These are phyloP conservation scores for Aporrectodea caliginosa DNA, from an alignment of 1,140 invertebrate species.

Conservation along the genomic window DNA sequence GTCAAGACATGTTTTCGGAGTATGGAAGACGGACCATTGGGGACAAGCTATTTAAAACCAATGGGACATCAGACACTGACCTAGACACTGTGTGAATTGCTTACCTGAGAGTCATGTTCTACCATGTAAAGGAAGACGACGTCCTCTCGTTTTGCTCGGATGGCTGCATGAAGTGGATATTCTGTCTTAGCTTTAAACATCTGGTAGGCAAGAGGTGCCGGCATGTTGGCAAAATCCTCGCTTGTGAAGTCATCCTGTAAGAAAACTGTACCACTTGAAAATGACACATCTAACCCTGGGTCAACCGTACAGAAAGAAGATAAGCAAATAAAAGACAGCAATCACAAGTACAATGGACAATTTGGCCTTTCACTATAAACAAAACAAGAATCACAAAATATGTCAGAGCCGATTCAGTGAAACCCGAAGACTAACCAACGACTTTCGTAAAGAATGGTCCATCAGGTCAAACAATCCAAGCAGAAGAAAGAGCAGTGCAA, in stretches of 20 bases:
- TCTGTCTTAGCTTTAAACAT: slow-evolving; percentile 87
- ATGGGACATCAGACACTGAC: too few species aligned
- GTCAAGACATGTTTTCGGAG: too few species aligned
- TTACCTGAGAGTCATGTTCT: slow-evolving; percentile 79
- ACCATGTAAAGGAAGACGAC: slow-evolving; percentile 89
- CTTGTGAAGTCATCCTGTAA: slow-evolving; percentile 77
- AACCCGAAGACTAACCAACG: too few species aligned
- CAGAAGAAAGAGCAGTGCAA: too few species aligned
- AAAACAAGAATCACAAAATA: background rate
- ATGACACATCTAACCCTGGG: background rate
- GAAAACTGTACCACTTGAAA: background rate
- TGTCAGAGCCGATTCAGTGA: background rate
- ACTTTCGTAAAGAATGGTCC: too few species aligned
- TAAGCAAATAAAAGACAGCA: background rate
- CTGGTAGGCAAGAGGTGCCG: slow-evolving; percentile 78
- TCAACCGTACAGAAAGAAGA: background rate
- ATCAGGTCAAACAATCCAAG: too few species aligned
- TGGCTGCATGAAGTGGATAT: slow-evolving; percentile 82
- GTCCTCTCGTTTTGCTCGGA: slow-evolving; percentile 80
- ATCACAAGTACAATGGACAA: background rate
- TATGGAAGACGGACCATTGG: too few species aligned
- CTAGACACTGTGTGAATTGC: too few species aligned
- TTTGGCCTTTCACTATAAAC: background rate
- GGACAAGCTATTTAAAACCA: too few species aligned
- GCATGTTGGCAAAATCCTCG: slow-evolving; percentile 88